A percentile compares a stretch with the other conserved stretches of the same genome.
Evolutionary conservation across 2,113 vertebrate species (phyloP).

Genomic region (Arothron firmamentum): DNA sequence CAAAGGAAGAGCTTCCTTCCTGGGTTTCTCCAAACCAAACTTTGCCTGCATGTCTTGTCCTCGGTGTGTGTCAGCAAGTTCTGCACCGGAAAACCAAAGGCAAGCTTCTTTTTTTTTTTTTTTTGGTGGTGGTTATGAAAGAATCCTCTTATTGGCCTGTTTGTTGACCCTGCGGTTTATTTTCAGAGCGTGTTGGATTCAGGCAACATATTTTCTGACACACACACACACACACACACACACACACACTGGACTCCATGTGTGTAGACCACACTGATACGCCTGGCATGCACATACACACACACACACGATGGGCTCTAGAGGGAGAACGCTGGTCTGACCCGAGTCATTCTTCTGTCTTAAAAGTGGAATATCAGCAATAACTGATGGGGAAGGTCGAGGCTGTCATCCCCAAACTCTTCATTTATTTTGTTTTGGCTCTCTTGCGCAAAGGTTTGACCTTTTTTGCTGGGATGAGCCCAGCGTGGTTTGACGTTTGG

Average conservation of each 20-base stretch:
- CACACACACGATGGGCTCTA: conserved; percentile 14
- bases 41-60: conserved; percentile 27
- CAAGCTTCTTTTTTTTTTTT: conserved; percentile 26
- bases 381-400: conserved; percentile 38
- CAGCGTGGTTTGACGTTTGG: conserved; percentile 1
- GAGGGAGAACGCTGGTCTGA: conserved; percentile 51
- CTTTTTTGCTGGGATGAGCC: neutral
- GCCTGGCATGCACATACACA: no score
- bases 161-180: conserved; percentile 54
- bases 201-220: conserved; percentile 33
- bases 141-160: conserved; percentile 28
- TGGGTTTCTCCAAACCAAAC: conserved; percentile 30
- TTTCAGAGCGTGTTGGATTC: conserved; percentile 54
- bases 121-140: conserved; percentile 15
- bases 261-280: conserved; percentile 5
- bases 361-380: conserved; percentile 40
- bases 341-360: conserved; percentile 46
- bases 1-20: conserved; percentile 43
- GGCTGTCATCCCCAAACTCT: conserved; percentile 6
- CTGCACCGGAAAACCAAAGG: conserved; percentile 57
- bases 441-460: neutral
- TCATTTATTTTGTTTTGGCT: conserved; percentile 9
- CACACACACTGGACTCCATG: no score
- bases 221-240: conserved; percentile 8
- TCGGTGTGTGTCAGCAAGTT: conserved; percentile 51